Evolutionary conservation across 2,797 vertebrate genomes (phyloP).

Genomic region (Cuculus canorus): DNA sequence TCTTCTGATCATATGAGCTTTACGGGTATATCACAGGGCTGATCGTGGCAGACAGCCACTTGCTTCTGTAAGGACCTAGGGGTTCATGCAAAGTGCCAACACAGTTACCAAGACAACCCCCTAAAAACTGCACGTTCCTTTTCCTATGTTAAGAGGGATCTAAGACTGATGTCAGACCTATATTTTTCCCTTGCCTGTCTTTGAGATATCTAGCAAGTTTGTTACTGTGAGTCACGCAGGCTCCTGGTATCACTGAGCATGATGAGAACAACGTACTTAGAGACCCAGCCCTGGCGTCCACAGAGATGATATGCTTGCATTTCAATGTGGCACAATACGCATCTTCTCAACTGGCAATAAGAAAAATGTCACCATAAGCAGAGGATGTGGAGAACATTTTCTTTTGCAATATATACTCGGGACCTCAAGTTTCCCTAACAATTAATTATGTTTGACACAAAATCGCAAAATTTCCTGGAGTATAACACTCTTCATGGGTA

Average conservation of each 20-base stretch:
- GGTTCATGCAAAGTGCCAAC: neutral
- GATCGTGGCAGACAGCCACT: neutral
- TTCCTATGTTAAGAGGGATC: neutral
- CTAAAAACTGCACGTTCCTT: neutral
- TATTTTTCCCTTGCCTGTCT: neutral
- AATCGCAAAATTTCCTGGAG: neutral
- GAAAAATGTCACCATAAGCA: neutral
- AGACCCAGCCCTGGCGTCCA: neutral
- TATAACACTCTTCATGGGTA: neutral
- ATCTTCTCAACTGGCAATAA: neutral
- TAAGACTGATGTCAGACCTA: neutral
- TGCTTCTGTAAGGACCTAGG: neutral
- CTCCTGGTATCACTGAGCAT: neutral
- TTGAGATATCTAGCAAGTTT: neutral
- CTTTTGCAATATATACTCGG: neutral
- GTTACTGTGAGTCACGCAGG: neutral
- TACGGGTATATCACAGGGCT: neutral
- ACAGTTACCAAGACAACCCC: neutral
- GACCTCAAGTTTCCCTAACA: neutral
- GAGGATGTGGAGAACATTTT: neutral
- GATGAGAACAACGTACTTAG: neutral
- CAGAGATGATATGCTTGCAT: neutral
- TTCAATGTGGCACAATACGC: neutral
- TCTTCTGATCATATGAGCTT: neutral
- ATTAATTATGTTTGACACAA: neutral